Evolutionary conservation across 1,140 invertebrate species (phyloP), one percentile per base, ranked within the genome.

Genomic region (Drosophila varians): DNA sequence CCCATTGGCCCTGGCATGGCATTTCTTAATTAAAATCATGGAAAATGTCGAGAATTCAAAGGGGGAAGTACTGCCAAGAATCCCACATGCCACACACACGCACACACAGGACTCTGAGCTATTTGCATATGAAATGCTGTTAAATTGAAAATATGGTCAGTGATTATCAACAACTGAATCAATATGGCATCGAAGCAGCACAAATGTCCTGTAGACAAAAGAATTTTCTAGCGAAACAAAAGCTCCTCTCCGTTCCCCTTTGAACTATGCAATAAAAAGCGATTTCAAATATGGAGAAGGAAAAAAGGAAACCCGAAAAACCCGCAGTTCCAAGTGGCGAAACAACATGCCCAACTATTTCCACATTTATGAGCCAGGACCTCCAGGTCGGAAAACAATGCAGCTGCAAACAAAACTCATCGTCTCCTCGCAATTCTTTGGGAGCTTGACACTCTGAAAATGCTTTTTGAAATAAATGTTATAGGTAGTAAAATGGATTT

Each of bases 21-120:
- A 84, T 86, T 86, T 69, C 82, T 87, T 87, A 86, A 86, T 86
- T 87, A 80, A 86, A 86, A 80, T 80, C 80, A 82, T 21, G 60
- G 51, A 56, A 60, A 77, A 74, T 66, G 46, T 70, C 45, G 18
- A 12, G 69, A 38, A 38, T 38, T 7, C 36, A 12, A 38, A 16
- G 5, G 36, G 5, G 36, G 6, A 16, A 38, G 36, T 38, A 2
- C 36, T 4, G 14, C 25, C 25, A 26, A 34, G 31, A 34, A 34
- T n/a, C 31, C 9, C 1, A 2, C 4, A 4, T 31, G n/a, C n/a
- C 28, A 31, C 28, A 11, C 4, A 31, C 7, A 2, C 4, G 28
- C 11, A 4, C 7, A 60, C 0, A 5, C 43, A 49, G 26, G 61
- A 53, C 53, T 53, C 58, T 23, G 16, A 61, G 56, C 40, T 54